Conservation (phyloP, 2,113 vertebrate genomes). For the Clarias gariepinus region DNA sequence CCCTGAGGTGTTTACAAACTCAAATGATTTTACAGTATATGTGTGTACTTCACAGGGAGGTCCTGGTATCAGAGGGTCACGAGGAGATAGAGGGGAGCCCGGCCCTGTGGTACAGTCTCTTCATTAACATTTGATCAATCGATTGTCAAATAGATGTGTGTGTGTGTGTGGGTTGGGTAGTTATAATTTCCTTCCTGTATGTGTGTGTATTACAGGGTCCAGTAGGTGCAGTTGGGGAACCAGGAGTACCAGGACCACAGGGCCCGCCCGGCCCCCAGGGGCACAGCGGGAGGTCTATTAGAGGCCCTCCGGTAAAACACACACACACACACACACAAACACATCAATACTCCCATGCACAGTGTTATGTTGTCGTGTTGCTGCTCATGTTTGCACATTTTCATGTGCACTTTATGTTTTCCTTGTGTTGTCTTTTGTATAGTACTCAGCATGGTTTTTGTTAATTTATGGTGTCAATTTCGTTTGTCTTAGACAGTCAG, state of each 20-base stretch:
- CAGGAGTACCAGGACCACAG: constrained; percentile 84
- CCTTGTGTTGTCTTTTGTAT: too few species aligned
- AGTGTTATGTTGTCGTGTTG: too few species aligned
- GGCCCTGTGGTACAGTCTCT: constrained; percentile 80
- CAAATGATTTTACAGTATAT: neutral
- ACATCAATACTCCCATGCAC: neutral
- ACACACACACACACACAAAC: neutral
- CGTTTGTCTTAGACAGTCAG: too few species aligned
- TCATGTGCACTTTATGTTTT: too few species aligned
- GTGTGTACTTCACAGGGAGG: constrained; percentile 79
- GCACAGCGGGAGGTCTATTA: constrained; percentile 91
- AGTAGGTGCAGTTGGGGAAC: constrained; percentile 83
- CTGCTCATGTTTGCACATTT: too few species aligned
- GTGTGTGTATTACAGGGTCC: constrained; percentile 75
- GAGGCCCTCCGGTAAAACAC: constrained; percentile 81
- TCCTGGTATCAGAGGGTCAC: constrained; percentile 86
- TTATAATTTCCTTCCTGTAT: neutral
- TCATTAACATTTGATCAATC: constrained; percentile 8
- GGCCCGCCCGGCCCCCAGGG: constrained; percentile 91
- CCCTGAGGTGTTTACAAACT: neutral
- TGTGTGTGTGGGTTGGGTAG: neutral
- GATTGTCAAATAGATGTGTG: neutral
- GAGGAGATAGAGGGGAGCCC: constrained; percentile 87
- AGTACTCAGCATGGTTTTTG: too few species aligned
- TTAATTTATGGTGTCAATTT: too few species aligned